Percentiles rank a stretch among this genome's conserved stretches.
These are phyloP conservation scores for Myoxocephalus aenaeus DNA, from an alignment of 2,797 vertebrate species.

Conservation along the genomic window DNA sequence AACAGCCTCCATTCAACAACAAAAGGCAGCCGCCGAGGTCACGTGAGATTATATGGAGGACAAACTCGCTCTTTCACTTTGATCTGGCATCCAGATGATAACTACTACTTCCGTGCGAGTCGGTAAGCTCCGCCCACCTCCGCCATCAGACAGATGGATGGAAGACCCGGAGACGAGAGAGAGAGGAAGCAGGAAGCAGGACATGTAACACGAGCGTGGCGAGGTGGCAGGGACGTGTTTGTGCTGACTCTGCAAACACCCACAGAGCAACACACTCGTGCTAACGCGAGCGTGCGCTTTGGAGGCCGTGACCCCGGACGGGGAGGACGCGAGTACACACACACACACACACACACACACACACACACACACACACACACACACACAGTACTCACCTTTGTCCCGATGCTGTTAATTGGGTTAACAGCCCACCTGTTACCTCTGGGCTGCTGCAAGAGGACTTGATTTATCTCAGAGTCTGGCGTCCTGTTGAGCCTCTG, in stretches of 20 bases:
- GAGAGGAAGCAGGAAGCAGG: neutral
- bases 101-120: neutral
- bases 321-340: too few species aligned
- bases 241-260: conserved; percentile 31
- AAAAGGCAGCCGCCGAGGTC: too few species aligned
- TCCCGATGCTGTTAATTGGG: conserved; percentile 10
- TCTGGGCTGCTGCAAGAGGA: neutral
- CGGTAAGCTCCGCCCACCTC: too few species aligned
- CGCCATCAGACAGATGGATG: neutral
- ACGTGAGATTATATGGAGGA: too few species aligned
- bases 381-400: conserved; percentile 13
- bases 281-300: neutral
- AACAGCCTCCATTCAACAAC: too few species aligned
- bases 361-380: conserved; percentile 17
- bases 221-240: conserved; percentile 19
- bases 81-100: neutral
- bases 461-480: neutral
- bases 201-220: neutral
- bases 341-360: too few species aligned
- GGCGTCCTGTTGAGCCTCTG: neutral
- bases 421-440: conserved; percentile 2
- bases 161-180: neutral
- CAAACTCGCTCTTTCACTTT: too few species aligned
- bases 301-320: neutral
- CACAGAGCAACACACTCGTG: conserved; percentile 40